Evolutionary conservation across 2,113 vertebrate genomes (phyloP).

Genomic region (Morone chrysops): DNA sequence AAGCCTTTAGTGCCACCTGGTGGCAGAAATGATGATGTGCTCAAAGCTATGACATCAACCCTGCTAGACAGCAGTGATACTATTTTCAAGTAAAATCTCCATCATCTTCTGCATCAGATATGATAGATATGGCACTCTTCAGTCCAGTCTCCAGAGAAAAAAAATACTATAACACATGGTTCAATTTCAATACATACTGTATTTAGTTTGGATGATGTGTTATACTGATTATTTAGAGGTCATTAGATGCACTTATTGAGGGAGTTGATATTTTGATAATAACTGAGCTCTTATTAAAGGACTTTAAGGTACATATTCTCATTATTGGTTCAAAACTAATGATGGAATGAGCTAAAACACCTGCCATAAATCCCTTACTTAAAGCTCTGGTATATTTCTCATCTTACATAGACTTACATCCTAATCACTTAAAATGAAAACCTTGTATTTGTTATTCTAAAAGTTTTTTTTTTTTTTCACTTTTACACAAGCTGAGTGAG

Average conservation of each 20-base stretch:
- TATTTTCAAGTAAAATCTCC: slow-evolving; percentile 4
- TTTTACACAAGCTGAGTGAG: not conserved
- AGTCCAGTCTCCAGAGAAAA: not conserved
- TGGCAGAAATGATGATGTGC: slow-evolving; percentile 30
- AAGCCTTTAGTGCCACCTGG: slow-evolving; percentile 53
- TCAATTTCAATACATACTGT: not conserved
- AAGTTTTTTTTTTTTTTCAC: not conserved
- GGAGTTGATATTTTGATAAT: not conserved
- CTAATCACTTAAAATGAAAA: not conserved
- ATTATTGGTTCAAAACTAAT: not conserved
- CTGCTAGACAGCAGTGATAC: not conserved
- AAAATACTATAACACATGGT: not conserved
- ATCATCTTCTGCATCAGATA: not conserved
- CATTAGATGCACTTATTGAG: not conserved
- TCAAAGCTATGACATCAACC: not conserved
- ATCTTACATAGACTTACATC: not conserved
- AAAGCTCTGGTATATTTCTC: not conserved
- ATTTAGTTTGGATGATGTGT: no score
- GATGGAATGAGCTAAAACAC: not conserved
- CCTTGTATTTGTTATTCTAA: not conserved
- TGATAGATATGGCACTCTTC: not conserved
- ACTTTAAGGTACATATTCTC: not conserved
- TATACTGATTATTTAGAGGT: not conserved
- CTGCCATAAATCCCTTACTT: not conserved
- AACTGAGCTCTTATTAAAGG: not conserved